Evolutionary conservation across 1,140 invertebrate genomes (phyloP).

Genomic region (Drosophila erecta): DNA sequence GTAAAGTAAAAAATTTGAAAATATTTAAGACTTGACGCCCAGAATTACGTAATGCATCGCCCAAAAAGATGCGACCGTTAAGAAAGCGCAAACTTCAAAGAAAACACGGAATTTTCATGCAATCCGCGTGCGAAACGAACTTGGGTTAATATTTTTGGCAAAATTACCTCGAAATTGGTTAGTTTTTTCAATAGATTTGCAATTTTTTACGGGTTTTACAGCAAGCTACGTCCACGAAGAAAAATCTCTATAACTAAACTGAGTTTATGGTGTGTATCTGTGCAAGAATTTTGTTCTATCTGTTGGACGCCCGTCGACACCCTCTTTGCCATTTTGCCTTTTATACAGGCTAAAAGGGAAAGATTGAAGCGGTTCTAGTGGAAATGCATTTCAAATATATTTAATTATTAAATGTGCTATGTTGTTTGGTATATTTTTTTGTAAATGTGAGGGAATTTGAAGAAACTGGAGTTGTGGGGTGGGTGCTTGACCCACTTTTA

Average conservation of each 20-base stretch:
- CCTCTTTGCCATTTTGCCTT: background rate
- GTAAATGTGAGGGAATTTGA: conserved; percentile 29
- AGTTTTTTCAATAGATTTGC: conserved; percentile 85
- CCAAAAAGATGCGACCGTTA: conserved; percentile 13
- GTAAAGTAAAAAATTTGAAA: conserved; percentile 1
- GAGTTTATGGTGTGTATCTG: conserved; percentile 69
- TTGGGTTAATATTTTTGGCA: conserved; percentile 1
- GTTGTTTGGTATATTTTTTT: background rate
- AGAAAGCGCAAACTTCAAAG: conserved; percentile 19
- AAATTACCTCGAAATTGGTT: conserved; percentile 82
- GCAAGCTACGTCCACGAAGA: conserved; percentile 71
- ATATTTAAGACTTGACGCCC: background rate
- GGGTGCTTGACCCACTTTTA: conserved; percentile 68
- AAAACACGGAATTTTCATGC: conserved; percentile 30
- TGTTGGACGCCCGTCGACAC: conserved; percentile 13
- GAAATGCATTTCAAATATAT: no score
- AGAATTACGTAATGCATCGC: conserved; percentile 52
- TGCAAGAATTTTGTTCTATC: conserved; percentile 40
- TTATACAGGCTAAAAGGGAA: background rate
- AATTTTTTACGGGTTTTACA: conserved; percentile 81
- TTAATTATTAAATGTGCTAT: background rate
- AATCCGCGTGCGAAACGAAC: background rate
- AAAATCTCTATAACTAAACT: conserved; percentile 81
- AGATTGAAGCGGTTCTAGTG: background rate
- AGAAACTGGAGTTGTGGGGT: conserved; percentile 15